Conservation (phyloP, 2,113 vertebrate species). For the Thermophis baileyi region DNA sequence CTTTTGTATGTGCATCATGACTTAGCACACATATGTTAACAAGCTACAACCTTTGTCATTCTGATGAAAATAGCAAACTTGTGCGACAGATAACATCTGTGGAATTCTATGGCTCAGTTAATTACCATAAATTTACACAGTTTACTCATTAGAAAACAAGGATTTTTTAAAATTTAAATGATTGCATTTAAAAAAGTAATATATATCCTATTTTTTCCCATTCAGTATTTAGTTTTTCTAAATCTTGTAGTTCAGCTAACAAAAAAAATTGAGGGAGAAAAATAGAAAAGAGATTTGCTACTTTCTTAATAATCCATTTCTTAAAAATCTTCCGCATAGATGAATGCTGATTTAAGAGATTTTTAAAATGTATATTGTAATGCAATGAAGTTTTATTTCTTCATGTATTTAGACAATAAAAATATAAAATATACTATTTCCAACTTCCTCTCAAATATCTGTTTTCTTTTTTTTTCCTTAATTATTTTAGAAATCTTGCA, state of each 20-base stretch:
- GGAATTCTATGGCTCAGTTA: not conserved
- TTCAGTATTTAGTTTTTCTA: not conserved
- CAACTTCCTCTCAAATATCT: conserved; percentile 2
- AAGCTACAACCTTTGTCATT: not conserved
- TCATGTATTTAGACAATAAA: not conserved
- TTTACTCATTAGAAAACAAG: not conserved
- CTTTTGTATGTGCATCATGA: not conserved
- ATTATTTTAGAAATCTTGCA: not conserved
- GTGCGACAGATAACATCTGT: not conserved
- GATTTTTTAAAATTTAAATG: not conserved
- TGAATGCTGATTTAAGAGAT: not conserved
- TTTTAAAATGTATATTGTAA: not conserved
- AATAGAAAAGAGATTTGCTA: not conserved
- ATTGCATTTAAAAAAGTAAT: not conserved
- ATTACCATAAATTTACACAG: not conserved
- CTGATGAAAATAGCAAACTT: not conserved
- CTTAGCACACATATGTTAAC: not conserved
- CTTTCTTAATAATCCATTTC: not conserved
- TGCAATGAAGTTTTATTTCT: not conserved
- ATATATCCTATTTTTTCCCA: not conserved
- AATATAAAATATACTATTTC: conserved; percentile 26
- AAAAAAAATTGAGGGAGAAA: not conserved
- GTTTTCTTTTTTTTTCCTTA: conserved; percentile 4
- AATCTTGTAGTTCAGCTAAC: not conserved
- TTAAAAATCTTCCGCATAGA: not conserved